phyloP scores from a whole-genome alignment of 2,888 invertebrate genomes.

The Mesoligia furuncula region DNA sequence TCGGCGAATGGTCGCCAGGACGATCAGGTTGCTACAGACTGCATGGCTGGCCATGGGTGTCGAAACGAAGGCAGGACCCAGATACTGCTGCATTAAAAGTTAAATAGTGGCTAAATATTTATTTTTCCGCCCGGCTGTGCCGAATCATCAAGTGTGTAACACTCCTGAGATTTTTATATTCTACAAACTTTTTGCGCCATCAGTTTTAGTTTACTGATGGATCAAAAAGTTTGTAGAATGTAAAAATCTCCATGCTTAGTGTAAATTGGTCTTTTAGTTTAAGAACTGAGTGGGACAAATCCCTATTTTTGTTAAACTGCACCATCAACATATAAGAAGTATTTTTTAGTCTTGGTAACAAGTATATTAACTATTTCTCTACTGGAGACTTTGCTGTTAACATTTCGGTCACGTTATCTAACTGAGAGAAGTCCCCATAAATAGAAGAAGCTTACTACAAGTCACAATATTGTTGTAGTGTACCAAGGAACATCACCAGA shows the following conservation, averaged over 20 bases:
- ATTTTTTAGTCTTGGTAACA: neutral
- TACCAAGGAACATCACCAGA: neutral
- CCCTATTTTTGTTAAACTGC: neutral
- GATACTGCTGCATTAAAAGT: neutral
- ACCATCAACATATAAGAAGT: neutral
- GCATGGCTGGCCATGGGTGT: conserved; percentile 29
- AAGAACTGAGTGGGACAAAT: neutral
- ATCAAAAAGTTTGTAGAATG: neutral
- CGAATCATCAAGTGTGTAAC: neutral
- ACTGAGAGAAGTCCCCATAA: neutral
- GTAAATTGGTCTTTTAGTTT: neutral
- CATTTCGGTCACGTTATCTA: neutral
- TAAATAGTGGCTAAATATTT: neutral
- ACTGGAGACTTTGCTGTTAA: too few relatives aligned
- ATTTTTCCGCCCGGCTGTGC: neutral
- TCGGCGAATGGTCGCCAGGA: conserved; percentile 12
- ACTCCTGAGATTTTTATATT: too few relatives aligned
- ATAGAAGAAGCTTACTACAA: neutral
- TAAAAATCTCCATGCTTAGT: neutral
- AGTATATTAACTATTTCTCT: too few relatives aligned
- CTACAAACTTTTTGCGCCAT: too few relatives aligned
- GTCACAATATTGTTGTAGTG: neutral
- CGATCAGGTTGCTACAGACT: conserved; percentile 28
- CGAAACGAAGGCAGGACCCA: neutral
- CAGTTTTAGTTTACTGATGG: too few relatives aligned